Base-by-base conservation (phyloP, 2,113 vertebrate species). In the Rhadina sibilatrix region DNA sequence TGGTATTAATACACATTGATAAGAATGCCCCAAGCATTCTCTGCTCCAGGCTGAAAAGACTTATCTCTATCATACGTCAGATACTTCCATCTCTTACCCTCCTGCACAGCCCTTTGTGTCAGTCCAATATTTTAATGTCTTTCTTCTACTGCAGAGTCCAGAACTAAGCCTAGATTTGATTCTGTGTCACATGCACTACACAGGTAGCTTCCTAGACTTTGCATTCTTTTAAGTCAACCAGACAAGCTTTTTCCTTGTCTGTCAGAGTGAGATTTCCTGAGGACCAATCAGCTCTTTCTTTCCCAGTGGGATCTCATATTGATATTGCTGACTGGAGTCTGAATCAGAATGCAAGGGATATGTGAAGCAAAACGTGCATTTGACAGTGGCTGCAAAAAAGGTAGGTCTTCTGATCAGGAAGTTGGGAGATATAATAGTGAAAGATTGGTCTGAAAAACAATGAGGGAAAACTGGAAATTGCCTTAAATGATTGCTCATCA, bases 121-220 rank as follows among this genome's bases (percentile, higher is more conserved):
- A 37, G 10, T 60, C 12, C 31, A 83, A 9, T n/a, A 47, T 16
- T 6, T 47, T 24, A 13, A 60, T 28, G 6, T 65, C 17, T 91
- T 15, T 84, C n/a, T 77, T 83, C 37, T 72, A 16, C 20, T 57
- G 23, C 11, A 18, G 25, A 53, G 20, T 24, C 30, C 22, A 81
- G 68, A 91, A 50, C 35, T 53, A 75, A 79, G 53, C 21, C 38
- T 69, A 19, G 66, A 84, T 19, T 27, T 66, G 12, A 37, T 72
- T 16, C 28, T 65, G 3, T 63, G 30, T 54, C n/a, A n/a, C 1
- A 0, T 50, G 38, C 3, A 56, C 25, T 20, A 25, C 20, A 63
- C 1, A 46, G 24, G 49, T 31, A 59, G 46, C 59, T 72, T 54
- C 20, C 30, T 60, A 42, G 16, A 81, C 27, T 66, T 92, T 56